A percentile compares a stretch with the other conserved stretches of the same genome.
Evolutionary conservation across 2,888 invertebrate species (phyloP).

Genomic region (Amblyjoppa fuscipennis): DNA sequence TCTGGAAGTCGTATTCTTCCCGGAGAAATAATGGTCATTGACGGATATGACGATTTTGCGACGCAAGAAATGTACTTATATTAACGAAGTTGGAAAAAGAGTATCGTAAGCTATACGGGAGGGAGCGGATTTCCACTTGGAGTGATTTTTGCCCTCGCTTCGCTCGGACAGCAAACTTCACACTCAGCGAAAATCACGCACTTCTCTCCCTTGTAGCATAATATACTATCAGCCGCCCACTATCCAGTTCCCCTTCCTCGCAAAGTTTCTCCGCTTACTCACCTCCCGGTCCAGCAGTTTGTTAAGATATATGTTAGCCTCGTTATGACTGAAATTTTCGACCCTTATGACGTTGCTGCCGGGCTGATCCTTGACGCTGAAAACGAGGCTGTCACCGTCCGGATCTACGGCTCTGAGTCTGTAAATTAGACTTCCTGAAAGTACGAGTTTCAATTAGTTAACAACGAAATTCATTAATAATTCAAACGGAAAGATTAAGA

Average conservation of each 20-base stretch:
- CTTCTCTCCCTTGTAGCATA: too few relatives aligned
- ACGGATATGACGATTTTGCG: too few relatives aligned
- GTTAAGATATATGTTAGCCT: slow-evolving; percentile 95
- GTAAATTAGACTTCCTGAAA: slow-evolving; percentile 93
- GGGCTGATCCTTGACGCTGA: slow-evolving; percentile 92
- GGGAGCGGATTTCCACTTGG: too few relatives aligned
- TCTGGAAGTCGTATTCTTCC: too few relatives aligned
- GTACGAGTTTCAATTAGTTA: slow-evolving; percentile 30
- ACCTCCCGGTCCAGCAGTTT: slow-evolving; percentile 97
- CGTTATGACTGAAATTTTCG: slow-evolving; percentile 92
- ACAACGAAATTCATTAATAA: slow-evolving; percentile 1
- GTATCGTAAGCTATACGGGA: too few relatives aligned
- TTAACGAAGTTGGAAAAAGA: too few relatives aligned
- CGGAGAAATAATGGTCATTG: too few relatives aligned
- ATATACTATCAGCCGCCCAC: too few relatives aligned
- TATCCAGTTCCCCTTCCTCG: background rate
- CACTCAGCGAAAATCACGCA: too few relatives aligned
- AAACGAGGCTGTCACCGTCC: slow-evolving; percentile 93
- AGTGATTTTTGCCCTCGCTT: too few relatives aligned
- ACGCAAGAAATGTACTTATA: too few relatives aligned
- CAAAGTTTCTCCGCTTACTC: slow-evolving; percentile 63
- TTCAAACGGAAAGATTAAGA: slow-evolving; percentile 16
- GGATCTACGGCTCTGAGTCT: slow-evolving; percentile 93
- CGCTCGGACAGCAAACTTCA: too few relatives aligned
- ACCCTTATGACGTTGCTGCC: slow-evolving; percentile 94